Evolutionary conservation across 2,888 invertebrate genomes (phyloP).

Genomic region (Mythimna vitellina): DNA sequence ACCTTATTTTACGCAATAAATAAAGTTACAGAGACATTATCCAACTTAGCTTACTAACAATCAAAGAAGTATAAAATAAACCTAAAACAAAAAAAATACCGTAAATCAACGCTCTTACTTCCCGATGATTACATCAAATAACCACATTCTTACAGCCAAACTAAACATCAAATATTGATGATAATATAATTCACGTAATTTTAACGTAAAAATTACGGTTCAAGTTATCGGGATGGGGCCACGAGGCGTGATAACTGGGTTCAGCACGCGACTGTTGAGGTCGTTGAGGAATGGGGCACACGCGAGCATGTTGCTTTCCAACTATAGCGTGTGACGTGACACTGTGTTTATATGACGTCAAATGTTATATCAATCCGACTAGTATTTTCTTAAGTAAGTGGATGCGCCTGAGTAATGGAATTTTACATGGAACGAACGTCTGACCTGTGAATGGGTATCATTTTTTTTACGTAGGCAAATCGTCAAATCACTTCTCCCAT

Average conservation of each 20-base stretch:
- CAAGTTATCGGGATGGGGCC: conserved; percentile 76
- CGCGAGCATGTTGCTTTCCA: conserved; percentile 55
- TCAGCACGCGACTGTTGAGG: conserved; percentile 70
- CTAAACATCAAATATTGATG: conserved; percentile 67
- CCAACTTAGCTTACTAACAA: not conserved
- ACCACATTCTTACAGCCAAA: conserved; percentile 42
- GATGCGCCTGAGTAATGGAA: too few relatives aligned
- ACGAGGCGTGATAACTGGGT: conserved; percentile 77
- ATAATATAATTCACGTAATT: conserved; percentile 80
- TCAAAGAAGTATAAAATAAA: not conserved
- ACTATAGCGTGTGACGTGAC: conserved; percentile 6
- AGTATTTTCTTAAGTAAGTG: not conserved
- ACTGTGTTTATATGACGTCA: conserved; percentile 8
- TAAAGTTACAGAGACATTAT: not conserved
- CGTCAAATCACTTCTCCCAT: too few relatives aligned
- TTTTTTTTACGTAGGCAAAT: too few relatives aligned
- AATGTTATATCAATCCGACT: not conserved
- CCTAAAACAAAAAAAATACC: not conserved
- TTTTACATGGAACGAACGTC: too few relatives aligned
- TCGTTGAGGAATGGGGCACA: conserved; percentile 64
- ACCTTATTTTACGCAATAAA: not conserved
- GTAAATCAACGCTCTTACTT: not conserved
- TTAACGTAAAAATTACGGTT: conserved; percentile 78
- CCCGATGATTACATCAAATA: conserved; percentile 24
- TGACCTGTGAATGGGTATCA: too few relatives aligned